Evolutionary conservation across 2,113 vertebrate genomes (phyloP).

Genomic region (Vidua macroura): DNA sequence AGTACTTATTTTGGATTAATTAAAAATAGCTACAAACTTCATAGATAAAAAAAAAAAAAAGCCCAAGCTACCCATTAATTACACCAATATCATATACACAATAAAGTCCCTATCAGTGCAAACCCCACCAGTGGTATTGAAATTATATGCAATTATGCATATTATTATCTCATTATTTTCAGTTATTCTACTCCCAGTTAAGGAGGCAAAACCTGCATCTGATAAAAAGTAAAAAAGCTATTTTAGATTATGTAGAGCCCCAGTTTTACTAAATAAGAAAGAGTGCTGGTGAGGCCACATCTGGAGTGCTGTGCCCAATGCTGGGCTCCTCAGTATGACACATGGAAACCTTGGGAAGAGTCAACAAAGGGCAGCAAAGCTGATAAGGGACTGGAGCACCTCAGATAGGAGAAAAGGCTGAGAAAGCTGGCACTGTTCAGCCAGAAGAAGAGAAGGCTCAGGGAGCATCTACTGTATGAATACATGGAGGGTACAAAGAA

Average conservation of each 20-base stretch:
- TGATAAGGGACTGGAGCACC: background rate
- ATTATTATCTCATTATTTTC: background rate
- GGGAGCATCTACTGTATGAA: background rate
- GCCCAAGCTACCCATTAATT: background rate
- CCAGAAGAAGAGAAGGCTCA: background rate
- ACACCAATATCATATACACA: background rate
- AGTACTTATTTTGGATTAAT: background rate
- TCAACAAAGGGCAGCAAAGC: background rate
- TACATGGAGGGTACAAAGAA: background rate
- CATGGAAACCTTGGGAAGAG: background rate
- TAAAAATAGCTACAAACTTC: background rate
- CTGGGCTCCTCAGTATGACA: background rate
- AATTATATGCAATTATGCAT: background rate
- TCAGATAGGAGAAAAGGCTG: background rate
- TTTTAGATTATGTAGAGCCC: background rate
- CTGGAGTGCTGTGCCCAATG: background rate
- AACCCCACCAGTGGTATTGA: background rate
- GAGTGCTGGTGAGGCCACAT: background rate
- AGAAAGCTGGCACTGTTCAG: background rate
- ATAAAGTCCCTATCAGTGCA: background rate
- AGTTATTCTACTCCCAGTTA: background rate
- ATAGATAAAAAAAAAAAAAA: background rate
- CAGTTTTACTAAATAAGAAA: background rate
- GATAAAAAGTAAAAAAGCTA: background rate
- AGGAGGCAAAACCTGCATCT: background rate